phyloP scores from a whole-genome alignment of 2,797 vertebrate species.

The Arctocebus calabarensis region DNA sequence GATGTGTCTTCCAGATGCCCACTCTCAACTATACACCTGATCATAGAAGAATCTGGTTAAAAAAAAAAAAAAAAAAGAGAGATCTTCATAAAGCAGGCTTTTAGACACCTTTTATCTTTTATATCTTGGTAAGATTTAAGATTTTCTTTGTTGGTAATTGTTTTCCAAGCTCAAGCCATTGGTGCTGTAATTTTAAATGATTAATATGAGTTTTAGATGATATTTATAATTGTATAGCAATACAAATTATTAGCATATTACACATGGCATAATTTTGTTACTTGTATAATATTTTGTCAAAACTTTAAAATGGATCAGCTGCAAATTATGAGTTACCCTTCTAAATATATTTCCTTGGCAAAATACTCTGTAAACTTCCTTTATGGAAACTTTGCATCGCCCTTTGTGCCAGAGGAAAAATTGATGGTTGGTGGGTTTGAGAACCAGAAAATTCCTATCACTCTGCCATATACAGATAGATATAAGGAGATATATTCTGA shows the following conservation, averaged over 20 bases:
- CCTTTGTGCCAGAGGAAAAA: not conserved
- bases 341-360: not conserved
- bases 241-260: not conserved
- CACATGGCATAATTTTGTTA: not conserved
- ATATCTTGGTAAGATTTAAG: conserved; percentile 33
- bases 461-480: not conserved
- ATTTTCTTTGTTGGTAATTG: not conserved
- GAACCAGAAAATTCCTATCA: not conserved
- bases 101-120: not conserved
- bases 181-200: conserved; percentile 40
- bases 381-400: not conserved
- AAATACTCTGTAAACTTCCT: not conserved
- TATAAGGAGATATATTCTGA: not conserved
- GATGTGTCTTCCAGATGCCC: not conserved
- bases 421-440: not conserved
- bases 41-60: not conserved
- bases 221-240: not conserved
- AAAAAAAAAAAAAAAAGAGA: not conserved
- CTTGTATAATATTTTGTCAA: conserved; percentile 20
- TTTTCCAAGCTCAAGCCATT: not conserved
- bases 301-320: not conserved
- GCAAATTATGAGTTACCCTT: not conserved
- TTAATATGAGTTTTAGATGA: not conserved
- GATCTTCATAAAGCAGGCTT: conserved; percentile 45
- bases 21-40: not conserved